Base-by-base conservation (phyloP, 2,113 vertebrate species). In the Embiotoca jacksoni region DNA sequence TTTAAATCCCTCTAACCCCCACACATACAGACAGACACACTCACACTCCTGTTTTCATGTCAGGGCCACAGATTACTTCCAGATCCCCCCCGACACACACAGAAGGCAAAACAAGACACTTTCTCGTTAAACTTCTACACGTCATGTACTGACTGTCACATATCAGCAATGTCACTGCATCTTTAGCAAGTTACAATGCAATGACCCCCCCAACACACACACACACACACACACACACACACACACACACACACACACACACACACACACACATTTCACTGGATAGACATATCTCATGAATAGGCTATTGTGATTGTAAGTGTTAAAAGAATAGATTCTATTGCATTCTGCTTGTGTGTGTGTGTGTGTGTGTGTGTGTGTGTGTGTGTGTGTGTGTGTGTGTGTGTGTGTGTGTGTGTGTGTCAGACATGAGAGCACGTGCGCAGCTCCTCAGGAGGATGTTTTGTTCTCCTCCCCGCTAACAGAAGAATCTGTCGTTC, bases 51-150 rank as follows among this genome's bases (percentile, higher is more conserved):
- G 53, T 69, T 85, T 76, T 85, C 47, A 80, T 88, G 86, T 86
- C 79, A 81, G 75, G 44, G 49, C 73, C 55, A 80, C 79, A 88
- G 89, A 92, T 91, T 91, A 85, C 70, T 88, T 88, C 90, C 91
- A 93, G 88, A 92, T 85, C 82, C 80, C 0, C 10, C 4, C 49
- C 13, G 76, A 86, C 75, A 67, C 67, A 86, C 75, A 67, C 67
- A 70, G 74, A 75, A 75, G 73, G 60, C 23, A 46, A 16, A 57
- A 50, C 35, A 54, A 79, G 44, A 50, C 69, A 66, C 55, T 56
- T 13, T 16, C 72, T 75, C 54, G 56, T 77, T 84, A 61, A 60
- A 75, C 65, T 56, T 33, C 44, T 15, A 1, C 52, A 75, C 31
- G 14, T 53, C 59, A 44, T 23, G 23, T 23, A 23, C 23, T 23